Conservation (phyloP, 2,888 invertebrate species). For the Malachius bipustulatus region DNA sequence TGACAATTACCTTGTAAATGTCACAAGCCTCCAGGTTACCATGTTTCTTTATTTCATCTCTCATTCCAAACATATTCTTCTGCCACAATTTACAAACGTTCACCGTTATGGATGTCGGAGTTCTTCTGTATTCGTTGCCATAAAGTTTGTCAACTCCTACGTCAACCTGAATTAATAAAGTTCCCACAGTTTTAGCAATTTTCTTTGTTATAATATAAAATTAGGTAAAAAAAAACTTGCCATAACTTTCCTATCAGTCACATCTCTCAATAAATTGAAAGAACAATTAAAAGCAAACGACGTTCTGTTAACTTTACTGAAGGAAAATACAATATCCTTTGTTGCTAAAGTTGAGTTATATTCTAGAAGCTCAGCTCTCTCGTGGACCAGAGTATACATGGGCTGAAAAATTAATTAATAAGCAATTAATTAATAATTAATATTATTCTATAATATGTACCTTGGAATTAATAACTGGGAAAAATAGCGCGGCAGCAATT, state of each 20-base stretch:
- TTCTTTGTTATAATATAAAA: too few species aligned
- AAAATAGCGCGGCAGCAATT: too few species aligned
- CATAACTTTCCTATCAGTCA: neutral
- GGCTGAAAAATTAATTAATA: too few species aligned
- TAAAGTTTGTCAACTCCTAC: neutral
- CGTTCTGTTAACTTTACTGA: neutral
- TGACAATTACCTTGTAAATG: neutral
- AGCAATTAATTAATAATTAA: too few species aligned
- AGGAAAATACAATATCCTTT: neutral
- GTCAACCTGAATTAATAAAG: too few species aligned
- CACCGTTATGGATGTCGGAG: neutral
- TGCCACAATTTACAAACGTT: neutral
- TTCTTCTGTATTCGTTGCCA: neutral
- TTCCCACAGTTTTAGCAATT: too few species aligned
- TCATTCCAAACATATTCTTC: constrained; percentile 3
- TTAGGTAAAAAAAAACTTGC: neutral
- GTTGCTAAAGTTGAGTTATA: neutral
- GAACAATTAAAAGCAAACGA: neutral
- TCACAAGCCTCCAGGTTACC: neutral
- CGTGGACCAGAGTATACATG: constrained; percentile 2
- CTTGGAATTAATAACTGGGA: too few species aligned
- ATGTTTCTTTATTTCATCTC: neutral
- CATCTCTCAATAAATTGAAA: neutral
- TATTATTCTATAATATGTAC: too few species aligned
- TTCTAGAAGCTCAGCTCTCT: constrained; percentile 3